Evolutionary conservation across 2,888 invertebrate species (phyloP).

Genomic region (Encarsia formosa): DNA sequence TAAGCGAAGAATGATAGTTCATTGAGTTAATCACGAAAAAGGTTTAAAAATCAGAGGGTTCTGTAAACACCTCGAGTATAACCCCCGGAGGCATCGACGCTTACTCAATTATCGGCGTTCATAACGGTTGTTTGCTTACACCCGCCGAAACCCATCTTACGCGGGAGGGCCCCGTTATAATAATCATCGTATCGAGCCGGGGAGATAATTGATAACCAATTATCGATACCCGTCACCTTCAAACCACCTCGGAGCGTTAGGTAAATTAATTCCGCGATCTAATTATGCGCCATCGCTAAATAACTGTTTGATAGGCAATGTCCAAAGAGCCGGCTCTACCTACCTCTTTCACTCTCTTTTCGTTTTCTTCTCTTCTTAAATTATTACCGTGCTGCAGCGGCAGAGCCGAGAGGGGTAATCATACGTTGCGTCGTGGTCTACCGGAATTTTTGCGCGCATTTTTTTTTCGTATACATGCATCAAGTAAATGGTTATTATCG

Average conservation of each 20-base stretch:
- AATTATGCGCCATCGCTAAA: constrained; percentile 27
- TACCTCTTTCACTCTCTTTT: no score
- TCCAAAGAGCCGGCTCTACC: no score
- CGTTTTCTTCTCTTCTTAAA: constrained; percentile 14
- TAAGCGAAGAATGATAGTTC: no score
- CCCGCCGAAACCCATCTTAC: constrained; percentile 35
- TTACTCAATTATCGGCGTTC: constrained; percentile 37
- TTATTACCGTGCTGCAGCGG: constrained; percentile 1
- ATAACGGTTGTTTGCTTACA: constrained; percentile 42
- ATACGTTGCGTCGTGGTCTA: constrained; percentile 5
- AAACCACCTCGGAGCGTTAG: no score
- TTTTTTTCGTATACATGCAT: background rate
- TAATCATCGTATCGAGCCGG: constrained; percentile 36
- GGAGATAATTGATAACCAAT: constrained; percentile 40
- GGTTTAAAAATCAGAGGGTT: no score
- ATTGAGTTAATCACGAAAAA: no score
- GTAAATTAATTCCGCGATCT: constrained; percentile 26
- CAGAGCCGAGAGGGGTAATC: constrained; percentile 13
- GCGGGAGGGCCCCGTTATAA: constrained; percentile 36
- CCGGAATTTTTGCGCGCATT: constrained; percentile 11
- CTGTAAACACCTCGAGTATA: no score
- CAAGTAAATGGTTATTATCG: constrained; percentile 11
- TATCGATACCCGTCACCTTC: background rate
- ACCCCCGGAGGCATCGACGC: constrained; percentile 29
- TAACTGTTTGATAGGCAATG: constrained; percentile 18